These are phyloP conservation scores for Lissonota sp. DNA, from an alignment of 2,888 invertebrate genomes.

Conservation along the genomic window DNA sequence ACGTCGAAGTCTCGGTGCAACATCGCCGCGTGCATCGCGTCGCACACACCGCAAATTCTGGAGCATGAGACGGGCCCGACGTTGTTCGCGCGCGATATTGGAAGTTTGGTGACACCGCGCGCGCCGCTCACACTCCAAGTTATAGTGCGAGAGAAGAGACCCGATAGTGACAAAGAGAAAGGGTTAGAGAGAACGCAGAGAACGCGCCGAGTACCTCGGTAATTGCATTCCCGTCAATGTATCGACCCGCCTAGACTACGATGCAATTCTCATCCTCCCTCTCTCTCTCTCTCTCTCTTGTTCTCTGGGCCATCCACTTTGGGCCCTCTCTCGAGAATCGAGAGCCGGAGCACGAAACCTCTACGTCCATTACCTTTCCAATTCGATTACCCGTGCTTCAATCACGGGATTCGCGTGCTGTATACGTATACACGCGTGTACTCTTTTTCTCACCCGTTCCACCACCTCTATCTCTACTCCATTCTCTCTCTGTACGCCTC, in stretches of 20 bases:
- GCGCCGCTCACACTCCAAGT: constrained; percentile 11
- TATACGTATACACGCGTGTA: constrained; percentile 8
- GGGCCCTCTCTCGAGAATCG: constrained; percentile 56
- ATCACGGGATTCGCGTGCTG: constrained; percentile 59
- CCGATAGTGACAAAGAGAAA: constrained; percentile 6
- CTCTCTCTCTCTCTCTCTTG: constrained; percentile 26
- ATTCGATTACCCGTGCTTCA: constrained; percentile 70
- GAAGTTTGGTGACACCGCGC: constrained; percentile 47
- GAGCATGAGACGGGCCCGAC: background rate
- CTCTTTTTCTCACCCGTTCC: constrained; percentile 39
- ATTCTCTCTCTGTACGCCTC: constrained; percentile 4
- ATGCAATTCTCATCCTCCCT: constrained; percentile 57
- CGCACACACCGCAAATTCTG: constrained; percentile 28
- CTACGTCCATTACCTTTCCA: constrained; percentile 70
- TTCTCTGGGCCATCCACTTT: constrained; percentile 38
- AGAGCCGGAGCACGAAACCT: constrained; percentile 60
- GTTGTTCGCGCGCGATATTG: constrained; percentile 58
- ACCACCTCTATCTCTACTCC: constrained; percentile 3
- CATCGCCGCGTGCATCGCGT: constrained; percentile 14
- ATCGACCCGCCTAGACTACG: constrained; percentile 66
- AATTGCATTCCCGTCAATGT: constrained; percentile 70
- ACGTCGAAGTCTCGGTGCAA: constrained; percentile 36
- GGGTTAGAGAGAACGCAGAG: constrained; percentile 26
- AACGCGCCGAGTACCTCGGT: constrained; percentile 64
- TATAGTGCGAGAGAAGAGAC: background rate